Base-by-base conservation (phyloP, 2,888 invertebrate species). In the Drosophila mimica region DNA sequence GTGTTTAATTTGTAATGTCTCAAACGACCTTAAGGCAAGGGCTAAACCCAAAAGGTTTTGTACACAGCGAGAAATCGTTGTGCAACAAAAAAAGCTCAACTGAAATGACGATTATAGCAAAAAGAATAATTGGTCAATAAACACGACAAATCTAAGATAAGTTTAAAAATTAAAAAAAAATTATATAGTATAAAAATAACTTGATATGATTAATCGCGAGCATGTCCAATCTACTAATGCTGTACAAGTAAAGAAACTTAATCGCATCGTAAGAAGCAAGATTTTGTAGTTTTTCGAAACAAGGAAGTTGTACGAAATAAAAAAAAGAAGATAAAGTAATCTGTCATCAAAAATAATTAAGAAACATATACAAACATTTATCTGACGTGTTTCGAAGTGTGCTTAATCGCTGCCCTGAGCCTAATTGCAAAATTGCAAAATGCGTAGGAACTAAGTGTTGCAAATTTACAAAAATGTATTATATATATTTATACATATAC, bases 11-110 rank as follows among this genome's bases (percentile, higher is more conserved):
- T 53, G 54, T 81, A 74, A 83, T 74, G 72, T 51, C 63, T 30
- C 59, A 38, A 53, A 53, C 46, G 86, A 76, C 82, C 82, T 85
- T 85, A 60, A 31, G 20, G 43, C 48, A 51, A 48, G 70, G 75
- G 75, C 61, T 58, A 64, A 43, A 17, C 5, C n/a, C 30, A 30
- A 34, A 38, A 30, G 36, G 20, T 20, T 49, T 33, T 20, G 4
- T 65, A 13, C 52, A 40, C 38, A 38, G 38, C 30, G 28, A 56
- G 38, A 56, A 56, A 13, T 15, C 30, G 30, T 5, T 54, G 36
- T 4, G 6, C n/a, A 5, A 11, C 36, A 31, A 13, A 13, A 31
- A 31, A 31, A 3, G 25, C 46, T 46, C 15, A 15, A 46, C 8
- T 25, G 46, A 46, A 25, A 25, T 25, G 4, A 15, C 3, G 4